A percentile compares a stretch with the other conserved stretches of the same genome.
Evolutionary conservation across 2,113 vertebrate genomes (phyloP).

Genomic region (Bos indicus): DNA sequence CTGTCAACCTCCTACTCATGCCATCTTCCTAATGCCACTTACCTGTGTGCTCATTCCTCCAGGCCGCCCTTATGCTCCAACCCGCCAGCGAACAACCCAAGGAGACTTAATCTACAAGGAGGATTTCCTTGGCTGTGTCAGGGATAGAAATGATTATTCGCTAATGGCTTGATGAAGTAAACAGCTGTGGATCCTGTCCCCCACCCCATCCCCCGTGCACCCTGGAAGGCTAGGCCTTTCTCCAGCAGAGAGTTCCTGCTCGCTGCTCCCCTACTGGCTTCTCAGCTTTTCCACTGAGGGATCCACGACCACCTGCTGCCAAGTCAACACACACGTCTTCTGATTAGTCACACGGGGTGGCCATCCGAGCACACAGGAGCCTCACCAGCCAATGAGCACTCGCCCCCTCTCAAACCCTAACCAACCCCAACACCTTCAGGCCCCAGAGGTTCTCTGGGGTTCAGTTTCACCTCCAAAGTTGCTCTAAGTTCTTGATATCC

Average conservation of each 20-base stretch:
- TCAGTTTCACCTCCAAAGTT: background rate
- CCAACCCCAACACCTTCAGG: background rate
- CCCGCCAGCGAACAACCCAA: background rate
- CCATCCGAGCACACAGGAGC: background rate
- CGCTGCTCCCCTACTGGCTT: background rate
- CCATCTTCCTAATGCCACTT: background rate
- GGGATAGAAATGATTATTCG: background rate
- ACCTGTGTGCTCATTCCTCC: background rate
- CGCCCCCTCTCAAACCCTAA: background rate
- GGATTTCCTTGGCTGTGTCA: background rate
- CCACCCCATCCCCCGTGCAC: fast-evolving
- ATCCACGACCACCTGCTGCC: background rate
- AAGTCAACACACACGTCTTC: fast-evolving
- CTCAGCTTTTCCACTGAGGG: background rate
- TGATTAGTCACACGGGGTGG: too few species aligned
- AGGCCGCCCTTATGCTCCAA: background rate
- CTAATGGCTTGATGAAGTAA: background rate
- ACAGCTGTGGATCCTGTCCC: background rate
- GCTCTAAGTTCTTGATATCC: background rate
- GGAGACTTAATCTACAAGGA: background rate
- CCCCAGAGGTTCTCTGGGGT: background rate
- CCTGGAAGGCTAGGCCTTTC: background rate
- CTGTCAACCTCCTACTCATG: background rate
- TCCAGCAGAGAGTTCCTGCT: background rate
- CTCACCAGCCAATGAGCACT: background rate